Evolutionary conservation across 2,113 vertebrate genomes (phyloP), one percentile per base, ranked within the genome.

Genomic region (Canis aureus): DNA sequence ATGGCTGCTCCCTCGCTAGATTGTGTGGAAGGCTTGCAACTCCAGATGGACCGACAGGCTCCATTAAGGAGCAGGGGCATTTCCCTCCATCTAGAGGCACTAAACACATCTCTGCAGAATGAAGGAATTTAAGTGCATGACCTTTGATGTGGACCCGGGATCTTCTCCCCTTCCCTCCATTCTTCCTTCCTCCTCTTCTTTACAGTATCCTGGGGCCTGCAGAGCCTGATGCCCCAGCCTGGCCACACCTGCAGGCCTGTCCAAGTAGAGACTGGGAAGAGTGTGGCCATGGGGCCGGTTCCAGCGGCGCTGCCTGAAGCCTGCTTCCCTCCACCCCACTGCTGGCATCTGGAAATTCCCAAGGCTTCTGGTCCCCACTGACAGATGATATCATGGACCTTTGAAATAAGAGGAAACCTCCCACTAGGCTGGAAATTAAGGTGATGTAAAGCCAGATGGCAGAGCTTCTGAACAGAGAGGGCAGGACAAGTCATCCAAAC

Each of bases 371-470:
- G 71, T 84, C 64, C 71, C 86, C 80, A 57, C 25, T 4, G 53
- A 93, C 7, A 20, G 85, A 93, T 62, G 82, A 82, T 49, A 88
- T 69, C 86, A 69, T 4, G 17, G 57, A 51, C 57, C 86, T 95
- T 84, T 74, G 82, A 91, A 95, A 83, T 49, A 23, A 81, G 66
- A 97, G 74, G 92, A 94, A 94, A 87, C 83, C 82, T 82, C 80
- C 74, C 2, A 12, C 11, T 19, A 53, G 71, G 83, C n/a, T 94
- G 78, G 86, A 87, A 88, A 73, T 88, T 11, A 88, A 96, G 95
- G 53, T 81, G 92, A 93, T 55, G 82, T 91, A 76, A 95, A 94
- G 79, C 67, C 66, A 96, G 62, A 69, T 6, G 35, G 51, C 82
- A 81, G 64, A 76, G 38, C 62, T 85, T 62, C 73, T 59, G 71